Conservation (phyloP, 2,888 invertebrate genomes). For the Coelinius sp. region DNA sequence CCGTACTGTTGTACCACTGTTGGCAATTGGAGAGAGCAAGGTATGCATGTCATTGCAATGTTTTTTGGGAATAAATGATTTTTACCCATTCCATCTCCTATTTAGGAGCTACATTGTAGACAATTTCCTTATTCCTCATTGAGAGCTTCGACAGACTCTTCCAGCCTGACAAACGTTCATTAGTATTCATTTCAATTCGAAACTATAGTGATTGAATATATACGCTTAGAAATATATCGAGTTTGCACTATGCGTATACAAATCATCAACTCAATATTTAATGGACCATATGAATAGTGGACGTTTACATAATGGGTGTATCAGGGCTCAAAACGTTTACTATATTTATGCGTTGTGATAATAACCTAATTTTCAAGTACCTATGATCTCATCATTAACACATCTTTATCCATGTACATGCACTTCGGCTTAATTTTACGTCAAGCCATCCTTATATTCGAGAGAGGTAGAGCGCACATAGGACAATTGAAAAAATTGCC, state of each 20-base stretch:
- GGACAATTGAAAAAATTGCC: constrained; percentile 62
- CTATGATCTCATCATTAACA: not conserved
- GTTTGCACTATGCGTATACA: not conserved
- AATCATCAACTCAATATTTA: not conserved
- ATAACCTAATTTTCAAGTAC: not conserved
- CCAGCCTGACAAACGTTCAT: too few species aligned
- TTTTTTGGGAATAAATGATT: not conserved
- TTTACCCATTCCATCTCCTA: not conserved
- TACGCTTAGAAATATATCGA: not conserved
- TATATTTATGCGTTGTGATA: constrained; percentile 33
- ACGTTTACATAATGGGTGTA: not conserved
- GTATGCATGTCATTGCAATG: not conserved
- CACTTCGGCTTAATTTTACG: constrained; percentile 59
- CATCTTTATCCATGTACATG: constrained; percentile 3
- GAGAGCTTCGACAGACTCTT: not conserved
- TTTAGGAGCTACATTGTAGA: not conserved
- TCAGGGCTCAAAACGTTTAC: constrained; percentile 8
- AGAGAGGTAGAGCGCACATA: constrained; percentile 52
- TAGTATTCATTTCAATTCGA: too few species aligned
- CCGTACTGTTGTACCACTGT: not conserved
- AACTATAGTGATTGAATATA: not conserved
- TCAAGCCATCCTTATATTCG: constrained; percentile 51
- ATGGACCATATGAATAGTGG: not conserved
- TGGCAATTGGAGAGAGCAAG: not conserved
- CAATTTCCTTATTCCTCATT: not conserved